Base-by-base conservation (phyloP, 2,113 vertebrate species). In the Aegotheles bennettii region DNA sequence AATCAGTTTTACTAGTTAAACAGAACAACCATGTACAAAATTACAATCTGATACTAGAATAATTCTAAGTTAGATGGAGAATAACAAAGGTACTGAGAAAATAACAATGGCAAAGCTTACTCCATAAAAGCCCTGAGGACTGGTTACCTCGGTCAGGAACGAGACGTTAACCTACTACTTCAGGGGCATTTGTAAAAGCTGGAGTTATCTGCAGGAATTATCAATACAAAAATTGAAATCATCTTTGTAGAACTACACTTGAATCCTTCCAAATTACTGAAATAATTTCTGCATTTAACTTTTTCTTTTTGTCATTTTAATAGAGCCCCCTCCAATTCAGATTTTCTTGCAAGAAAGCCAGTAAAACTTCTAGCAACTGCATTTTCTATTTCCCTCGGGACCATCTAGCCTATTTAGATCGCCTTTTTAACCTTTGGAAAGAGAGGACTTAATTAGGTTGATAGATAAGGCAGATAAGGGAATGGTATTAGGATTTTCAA, bases 371-470 rank as follows among this genome's bases (percentile, higher is more conserved):
- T 6, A 93, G 45, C 45, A 92, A 82, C 70, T 63, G 56, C 38
- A 47, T 85, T 59, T 90, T 74, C 45, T 60, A 33, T 36, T n/a
- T 94, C 96, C 79, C 94, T 73, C 19, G 42, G 82, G 93, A 61
- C 47, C 29, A 73, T 23, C 69, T 78, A 94, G 67, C 89, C 92
- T 94, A 94, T 92, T 95, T 92, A 92, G 70, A 91, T 74, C 33
- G 50, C 78, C 69, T 88, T 85, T 74, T 73, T 77, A 95, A 96
- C 89, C 91, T 93, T 78, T 67, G 53, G 79, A 85, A 95, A 94
- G 65, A 35, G 35, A 60, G 89, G n/a, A 78, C 84, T 94, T 95
- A 94, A 96, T 94, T 84, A 95, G 95, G 82, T 60, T 82, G 86
- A 95, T 70, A 94, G 88, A 81, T 95, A 91, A 79, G 35, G 71